A percentile compares a stretch with the other conserved stretches of the same genome.
Conservation (phyloP, 2,888 invertebrate species). For the Meteorus cinctellus region DNA sequence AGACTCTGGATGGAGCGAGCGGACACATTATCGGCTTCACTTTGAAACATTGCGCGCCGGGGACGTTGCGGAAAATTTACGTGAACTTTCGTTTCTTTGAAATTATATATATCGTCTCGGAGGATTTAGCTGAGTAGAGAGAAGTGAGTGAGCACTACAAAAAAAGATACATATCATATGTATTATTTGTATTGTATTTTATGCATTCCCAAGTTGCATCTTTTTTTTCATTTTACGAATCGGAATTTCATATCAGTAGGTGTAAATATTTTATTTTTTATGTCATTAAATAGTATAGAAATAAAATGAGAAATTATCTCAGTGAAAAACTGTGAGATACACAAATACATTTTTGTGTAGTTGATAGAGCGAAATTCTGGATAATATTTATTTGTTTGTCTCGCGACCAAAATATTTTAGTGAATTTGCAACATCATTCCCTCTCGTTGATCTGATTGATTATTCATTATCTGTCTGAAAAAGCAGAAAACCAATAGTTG, state of each 20-base stretch:
- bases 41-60: conserved; percentile 30
- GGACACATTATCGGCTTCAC: conserved; percentile 38
- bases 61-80: conserved; percentile 32
- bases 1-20: conserved; percentile 23
- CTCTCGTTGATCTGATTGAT: too few species aligned
- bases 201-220: neutral
- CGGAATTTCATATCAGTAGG: neutral
- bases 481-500: too few species aligned
- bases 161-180: neutral
- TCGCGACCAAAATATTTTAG: too few species aligned
- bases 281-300: too few species aligned
- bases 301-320: too few species aligned
- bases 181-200: conserved; percentile 5
- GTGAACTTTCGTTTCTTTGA: conserved; percentile 1
- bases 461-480: too few species aligned
- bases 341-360: too few species aligned
- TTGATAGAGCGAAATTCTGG: too few species aligned
- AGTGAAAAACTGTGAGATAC: too few species aligned
- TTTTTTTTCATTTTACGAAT: neutral
- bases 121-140: neutral
- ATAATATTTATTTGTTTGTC: too few species aligned
- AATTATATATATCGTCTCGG: conserved; percentile 2
- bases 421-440: too few species aligned
- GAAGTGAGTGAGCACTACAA: neutral
- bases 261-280: neutral